phyloP scores from a whole-genome alignment of 1,140 invertebrate species.

The Lordiphosa mommai region DNA sequence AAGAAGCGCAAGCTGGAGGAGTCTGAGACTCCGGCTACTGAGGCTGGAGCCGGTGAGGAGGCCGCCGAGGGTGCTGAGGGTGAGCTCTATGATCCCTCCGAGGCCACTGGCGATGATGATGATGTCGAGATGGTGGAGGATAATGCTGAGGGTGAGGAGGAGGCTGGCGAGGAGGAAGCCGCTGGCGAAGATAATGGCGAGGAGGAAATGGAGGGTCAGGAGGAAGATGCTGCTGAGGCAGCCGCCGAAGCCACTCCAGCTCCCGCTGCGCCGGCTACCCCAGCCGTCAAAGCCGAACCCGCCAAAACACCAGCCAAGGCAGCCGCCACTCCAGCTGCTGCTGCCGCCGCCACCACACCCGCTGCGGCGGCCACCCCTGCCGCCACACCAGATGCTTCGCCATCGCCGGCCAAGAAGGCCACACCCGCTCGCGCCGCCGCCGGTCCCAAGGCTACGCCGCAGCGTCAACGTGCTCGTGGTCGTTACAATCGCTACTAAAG shows the following conservation, averaged over 20 bases:
- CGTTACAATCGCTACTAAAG: slow-evolving; percentile 75
- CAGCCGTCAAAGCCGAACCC: slow-evolving; percentile 23
- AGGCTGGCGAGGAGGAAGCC: slow-evolving; percentile 33
- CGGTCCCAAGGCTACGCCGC: slow-evolving; percentile 61
- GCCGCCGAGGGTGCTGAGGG: slow-evolving; percentile 40
- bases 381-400: slow-evolving; percentile 23
- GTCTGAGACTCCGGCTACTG: slow-evolving; percentile 52
- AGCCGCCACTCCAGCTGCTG: slow-evolving; percentile 14
- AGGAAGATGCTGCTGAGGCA: slow-evolving; percentile 41
- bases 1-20: slow-evolving; percentile 77
- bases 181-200: slow-evolving; percentile 45
- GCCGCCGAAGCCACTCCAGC: slow-evolving; percentile 45
- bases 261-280: slow-evolving; percentile 20
- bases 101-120: slow-evolving; percentile 72
- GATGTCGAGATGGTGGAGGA: slow-evolving; percentile 45
- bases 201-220: slow-evolving; percentile 61
- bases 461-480: slow-evolving; percentile 67
- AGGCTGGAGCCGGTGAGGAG: slow-evolving; percentile 22
- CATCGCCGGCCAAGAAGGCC: slow-evolving; percentile 63
- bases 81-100: slow-evolving; percentile 58
- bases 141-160: slow-evolving; percentile 44
- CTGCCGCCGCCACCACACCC: slow-evolving; percentile 23
- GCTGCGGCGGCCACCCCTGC: slow-evolving; percentile 17
- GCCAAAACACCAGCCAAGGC: slow-evolving; percentile 36
- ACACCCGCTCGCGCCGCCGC: slow-evolving; percentile 47